Base-by-base conservation (phyloP, 2,888 invertebrate genomes). In the Drosophila pseudotakahashii region DNA sequence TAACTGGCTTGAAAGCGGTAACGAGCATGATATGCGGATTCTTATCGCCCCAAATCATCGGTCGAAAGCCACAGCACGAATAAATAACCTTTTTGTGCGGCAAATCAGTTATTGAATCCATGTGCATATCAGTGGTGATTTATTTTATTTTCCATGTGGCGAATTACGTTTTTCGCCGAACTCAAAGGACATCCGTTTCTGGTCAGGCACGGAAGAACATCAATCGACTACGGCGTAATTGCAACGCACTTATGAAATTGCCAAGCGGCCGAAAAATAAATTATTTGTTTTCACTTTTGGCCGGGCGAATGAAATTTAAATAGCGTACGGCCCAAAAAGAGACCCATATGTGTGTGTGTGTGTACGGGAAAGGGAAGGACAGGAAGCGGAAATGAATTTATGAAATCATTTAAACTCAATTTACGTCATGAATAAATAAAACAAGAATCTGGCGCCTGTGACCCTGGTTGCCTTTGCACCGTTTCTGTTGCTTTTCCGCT, bases 301-400 rank as follows among this genome's bases (percentile, higher is more conserved):
- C 59, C 57, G 55, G 53, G 19, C 39, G 73, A 72, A 76, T 82
- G 34, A 71, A 73, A 82, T 73, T 53, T 73, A 63, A 81, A 75
- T 67, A 70, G 57, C 61, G 41, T 6, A 62, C 53, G 62, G 50
- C 51, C 34, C 47, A 51, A 47, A 16, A 73, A 42, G 30, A 52
- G 55, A 57, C 42, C 47, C 44, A 30, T 7, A 23, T 32, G 16
- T 34, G 26, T 45, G 64, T 45, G 64, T n/a, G 11, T 11, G 42
- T 19, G 52, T n/a, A 44, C 32, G 48, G 14, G 60, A 37, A 62
- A 32, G 51, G 42, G 39, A 57, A 59, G 39, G 23, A 39, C 63
- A 64, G 88, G 80, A 87, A 85, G 72, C 80, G 84, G 84, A 85
- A 87, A 85, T 85, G 79, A 82, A 79, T 85, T 85, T 87, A 87